These are phyloP conservation scores for Halcyon malimbica DNA, from an alignment of 2,113 vertebrate genomes.

Conservation along the genomic window DNA sequence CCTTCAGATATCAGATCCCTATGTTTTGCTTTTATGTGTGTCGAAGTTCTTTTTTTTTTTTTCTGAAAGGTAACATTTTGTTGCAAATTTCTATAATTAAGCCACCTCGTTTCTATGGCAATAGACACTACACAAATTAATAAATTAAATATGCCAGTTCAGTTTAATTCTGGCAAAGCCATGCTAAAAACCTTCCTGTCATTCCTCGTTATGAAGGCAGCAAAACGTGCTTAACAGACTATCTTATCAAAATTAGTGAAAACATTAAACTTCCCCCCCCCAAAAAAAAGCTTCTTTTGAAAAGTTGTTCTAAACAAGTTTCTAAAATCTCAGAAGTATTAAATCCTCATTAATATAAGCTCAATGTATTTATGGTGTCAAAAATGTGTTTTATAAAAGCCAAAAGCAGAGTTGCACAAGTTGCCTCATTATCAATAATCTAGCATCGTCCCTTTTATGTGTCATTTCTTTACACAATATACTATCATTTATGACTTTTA, in stretches of 20 bases:
- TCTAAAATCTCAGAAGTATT: constrained; percentile 74
- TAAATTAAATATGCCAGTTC: constrained; percentile 4
- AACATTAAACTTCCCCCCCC: constrained; percentile 49
- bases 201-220: constrained; percentile 51
- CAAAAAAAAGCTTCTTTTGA: constrained; percentile 53
- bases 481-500: constrained; percentile 91
- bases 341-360: constrained; percentile 81
- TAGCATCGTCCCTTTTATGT: constrained; percentile 89
- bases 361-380: constrained; percentile 79
- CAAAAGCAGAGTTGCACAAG: constrained; percentile 80
- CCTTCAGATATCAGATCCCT: constrained; percentile 30
- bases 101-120: background rate
- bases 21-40: constrained; percentile 3
- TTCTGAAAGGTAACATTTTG: constrained; percentile 8
- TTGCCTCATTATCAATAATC: constrained; percentile 89
- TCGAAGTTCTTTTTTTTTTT: background rate
- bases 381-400: constrained; percentile 80
- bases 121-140: constrained; percentile 20
- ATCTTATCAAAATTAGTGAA: constrained; percentile 69
- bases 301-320: constrained; percentile 71
- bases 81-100: constrained; percentile 48
- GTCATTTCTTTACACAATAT: constrained; percentile 88
- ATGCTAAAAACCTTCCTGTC: constrained; percentile 37
- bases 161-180: constrained; percentile 30
- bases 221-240: constrained; percentile 59